Evolutionary conservation across 1,140 invertebrate genomes (phyloP), one percentile per base, ranked within the genome.

Genomic region (Delia radicum): DNA sequence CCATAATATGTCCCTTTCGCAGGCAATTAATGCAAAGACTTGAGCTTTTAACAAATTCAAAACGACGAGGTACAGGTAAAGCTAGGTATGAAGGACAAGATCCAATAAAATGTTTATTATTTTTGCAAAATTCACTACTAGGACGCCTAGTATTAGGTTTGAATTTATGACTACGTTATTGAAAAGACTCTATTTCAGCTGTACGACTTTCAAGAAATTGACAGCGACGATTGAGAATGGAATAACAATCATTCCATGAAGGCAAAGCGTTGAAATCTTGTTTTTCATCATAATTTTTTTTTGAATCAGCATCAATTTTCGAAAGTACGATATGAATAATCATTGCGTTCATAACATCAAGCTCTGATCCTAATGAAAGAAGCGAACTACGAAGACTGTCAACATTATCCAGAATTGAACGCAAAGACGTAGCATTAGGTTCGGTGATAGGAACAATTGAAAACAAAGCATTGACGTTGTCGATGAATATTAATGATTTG

Each of bases 151-250:
- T 15, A 15, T 48, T 48, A n/a, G 1, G 42, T 1, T 1, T 48
- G 5, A 15, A 5, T n/a, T 48, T 48, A 15, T 15, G 12, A 15
- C n/a, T 3, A n/a, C n/a, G 5, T 15, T n/a, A 4, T 15, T 48
- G 42, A 48, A 48, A 48, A 15, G 12, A 12, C n/a, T 48, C 42
- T 5, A n/a, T 3, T 48, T 48, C 12, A 2, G 24, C 37, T 33
- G 28, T 71, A 21, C 24, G 33, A 27, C 71, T 55, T 73, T 73
- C 71, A 12, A 73, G 42, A 27, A 73, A 73, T 27, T 73, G 71
- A 15, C 71, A 73, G 28, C 71, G 37, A 28, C 42, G 71, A 27
- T 26, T 73, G 13, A 73, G 15, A 10, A 28, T 46, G 5, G 2
- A 6, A 48, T 73, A 73, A 48, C n/a, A n/a, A n/a, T n/a, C n/a